Percentiles rank a stretch among this genome's conserved stretches.
Evolutionary conservation across 2,797 vertebrate species (phyloP).

Genomic region (Coluber constrictor): DNA sequence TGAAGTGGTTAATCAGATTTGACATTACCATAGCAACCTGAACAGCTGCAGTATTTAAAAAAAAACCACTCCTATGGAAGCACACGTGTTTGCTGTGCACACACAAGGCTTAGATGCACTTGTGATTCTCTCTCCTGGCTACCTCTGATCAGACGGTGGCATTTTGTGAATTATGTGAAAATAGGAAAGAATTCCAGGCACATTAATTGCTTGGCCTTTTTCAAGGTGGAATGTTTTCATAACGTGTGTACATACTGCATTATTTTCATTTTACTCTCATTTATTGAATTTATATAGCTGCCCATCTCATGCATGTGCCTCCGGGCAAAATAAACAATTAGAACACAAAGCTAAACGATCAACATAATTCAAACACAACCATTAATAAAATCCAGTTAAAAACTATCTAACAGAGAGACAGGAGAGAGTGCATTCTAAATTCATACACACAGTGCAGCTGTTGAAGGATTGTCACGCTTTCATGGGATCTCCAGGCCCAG

Average conservation of each 20-base stretch:
- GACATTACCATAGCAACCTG: constrained; percentile 67
- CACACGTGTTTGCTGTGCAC: neutral
- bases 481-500: neutral
- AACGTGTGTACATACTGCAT: neutral
- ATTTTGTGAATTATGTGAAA: neutral
- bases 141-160: constrained; percentile 34
- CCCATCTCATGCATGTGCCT: neutral
- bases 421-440: neutral
- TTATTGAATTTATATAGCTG: neutral
- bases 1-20: constrained; percentile 40
- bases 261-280: neutral
- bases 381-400: neutral
- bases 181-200: neutral
- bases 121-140: constrained; percentile 31
- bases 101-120: constrained; percentile 37
- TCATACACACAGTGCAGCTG: neutral
- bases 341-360: neutral
- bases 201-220: neutral
- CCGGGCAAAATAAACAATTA: neutral
- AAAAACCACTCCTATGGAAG: constrained; percentile 28
- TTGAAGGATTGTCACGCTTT: neutral
- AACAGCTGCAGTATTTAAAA: constrained; percentile 42
- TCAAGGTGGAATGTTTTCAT: neutral
- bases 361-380: neutral
- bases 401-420: neutral